A percentile compares a stretch with the other conserved stretches of the same genome.
Evolutionary conservation across 2,797 vertebrate species (phyloP).

Genomic region (Luscinia luscinia): DNA sequence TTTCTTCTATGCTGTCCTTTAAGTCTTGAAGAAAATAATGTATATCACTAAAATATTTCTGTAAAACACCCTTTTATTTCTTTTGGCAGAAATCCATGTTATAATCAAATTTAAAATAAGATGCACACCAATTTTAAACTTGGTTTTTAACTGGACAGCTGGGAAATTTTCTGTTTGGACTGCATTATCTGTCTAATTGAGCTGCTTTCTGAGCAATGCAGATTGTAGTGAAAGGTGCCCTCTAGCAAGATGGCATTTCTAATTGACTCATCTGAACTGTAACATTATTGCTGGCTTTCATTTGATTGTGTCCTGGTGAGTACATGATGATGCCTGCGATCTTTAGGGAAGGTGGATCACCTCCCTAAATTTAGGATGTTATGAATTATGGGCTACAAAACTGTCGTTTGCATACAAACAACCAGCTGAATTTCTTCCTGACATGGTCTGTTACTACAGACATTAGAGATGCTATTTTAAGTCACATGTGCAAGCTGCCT

Average conservation of each 20-base stretch:
- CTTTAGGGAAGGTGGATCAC: slow-evolving; percentile 2
- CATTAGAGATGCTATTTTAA: slow-evolving; percentile 19
- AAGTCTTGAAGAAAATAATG: not conserved
- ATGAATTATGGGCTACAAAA: not conserved
- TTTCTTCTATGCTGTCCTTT: not conserved
- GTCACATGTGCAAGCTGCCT: not conserved
- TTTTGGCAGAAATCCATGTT: not conserved
- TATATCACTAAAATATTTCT: not conserved
- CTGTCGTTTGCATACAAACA: not conserved
- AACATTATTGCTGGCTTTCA: not conserved
- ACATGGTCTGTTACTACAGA: not conserved
- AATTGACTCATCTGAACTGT: slow-evolving; percentile 28
- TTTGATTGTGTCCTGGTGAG: not conserved
- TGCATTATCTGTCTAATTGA: slow-evolving; percentile 19
- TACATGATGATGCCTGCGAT: not conserved
- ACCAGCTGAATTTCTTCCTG: slow-evolving; percentile 1
- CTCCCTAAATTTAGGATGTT: slow-evolving; percentile 7
- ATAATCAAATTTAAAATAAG: slow-evolving; percentile 15
- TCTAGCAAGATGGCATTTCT: slow-evolving; percentile 43
- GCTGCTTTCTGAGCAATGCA: slow-evolving; percentile 8
- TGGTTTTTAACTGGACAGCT: slow-evolving; percentile 14
- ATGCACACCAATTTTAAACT: slow-evolving; percentile 15
- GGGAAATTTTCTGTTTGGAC: slow-evolving; percentile 46
- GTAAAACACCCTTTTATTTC: not conserved
- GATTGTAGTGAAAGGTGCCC: slow-evolving; percentile 27